Conservation (phyloP, 2,888 invertebrate species). For the Drosophila hamatofila region DNA sequence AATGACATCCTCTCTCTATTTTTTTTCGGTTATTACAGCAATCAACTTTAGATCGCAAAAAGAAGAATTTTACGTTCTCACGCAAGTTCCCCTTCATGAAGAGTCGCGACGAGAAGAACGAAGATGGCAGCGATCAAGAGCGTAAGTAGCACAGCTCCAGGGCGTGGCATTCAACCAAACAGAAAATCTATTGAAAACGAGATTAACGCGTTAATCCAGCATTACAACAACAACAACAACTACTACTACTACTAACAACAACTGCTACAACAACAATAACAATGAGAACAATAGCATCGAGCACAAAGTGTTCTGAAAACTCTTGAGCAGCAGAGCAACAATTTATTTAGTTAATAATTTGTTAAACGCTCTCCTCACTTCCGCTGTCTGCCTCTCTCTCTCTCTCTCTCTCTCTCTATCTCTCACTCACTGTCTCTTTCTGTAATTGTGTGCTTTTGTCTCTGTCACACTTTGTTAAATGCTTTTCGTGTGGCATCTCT, state of each 20-base stretch:
- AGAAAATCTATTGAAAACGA: neutral
- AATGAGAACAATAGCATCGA: conserved; percentile 18
- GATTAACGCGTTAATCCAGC: conserved; percentile 19
- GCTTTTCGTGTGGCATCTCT: conserved; percentile 24
- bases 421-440: conserved; percentile 7
- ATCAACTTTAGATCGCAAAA: conserved; percentile 97
- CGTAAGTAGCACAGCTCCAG: conserved; percentile 89
- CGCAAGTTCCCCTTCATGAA: conserved; percentile 99
- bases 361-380: conserved; percentile 29
- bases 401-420: conserved; percentile 10
- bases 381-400: conserved; percentile 4
- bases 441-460: conserved; percentile 18
- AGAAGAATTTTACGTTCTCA: conserved; percentile 99
- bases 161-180: conserved; percentile 13
- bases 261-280: conserved; percentile 14
- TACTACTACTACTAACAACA: conserved; percentile 11
- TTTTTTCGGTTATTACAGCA: conserved; percentile 87
- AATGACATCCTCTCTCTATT: neutral
- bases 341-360: conserved; percentile 29
- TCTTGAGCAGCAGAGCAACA: conserved; percentile 35
- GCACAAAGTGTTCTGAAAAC: conserved; percentile 7
- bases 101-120: conserved; percentile 98
- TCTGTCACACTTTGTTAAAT: conserved; percentile 20
- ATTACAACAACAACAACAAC: conserved; percentile 28
- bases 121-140: conserved; percentile 98